phyloP scores from a whole-genome alignment of 2,888 invertebrate genomes.

The Merodon equestris region DNA sequence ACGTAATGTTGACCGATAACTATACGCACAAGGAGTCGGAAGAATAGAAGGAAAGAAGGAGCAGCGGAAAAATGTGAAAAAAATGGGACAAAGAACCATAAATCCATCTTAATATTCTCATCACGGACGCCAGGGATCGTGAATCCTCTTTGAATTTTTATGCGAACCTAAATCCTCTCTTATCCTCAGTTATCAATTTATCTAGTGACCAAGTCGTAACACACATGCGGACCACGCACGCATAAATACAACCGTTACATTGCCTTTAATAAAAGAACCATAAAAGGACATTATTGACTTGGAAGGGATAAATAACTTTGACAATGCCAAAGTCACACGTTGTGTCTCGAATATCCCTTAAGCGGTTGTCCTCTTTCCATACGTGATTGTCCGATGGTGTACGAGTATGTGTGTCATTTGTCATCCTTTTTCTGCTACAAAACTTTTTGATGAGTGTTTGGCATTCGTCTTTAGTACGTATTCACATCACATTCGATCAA shows the following conservation, averaged over 20 bases:
- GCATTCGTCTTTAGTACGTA: conserved; percentile 9
- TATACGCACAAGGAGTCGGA: background rate
- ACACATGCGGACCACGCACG: conserved; percentile 49
- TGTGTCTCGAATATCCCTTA: conserved; percentile 12
- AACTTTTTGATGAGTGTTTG: conserved; percentile 47
- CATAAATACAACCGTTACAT: conserved; percentile 57
- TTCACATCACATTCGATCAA: conserved; percentile 56
- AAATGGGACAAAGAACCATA: too few relatives aligned
- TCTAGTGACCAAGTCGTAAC: conserved; percentile 60
- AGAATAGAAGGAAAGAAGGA: conserved; percentile 1
- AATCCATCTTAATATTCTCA: conserved; percentile 50
- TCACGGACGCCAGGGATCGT: conserved; percentile 47
- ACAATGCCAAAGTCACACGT: conserved; percentile 53
- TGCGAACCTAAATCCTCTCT: conserved; percentile 56
- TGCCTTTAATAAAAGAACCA: conserved; percentile 64
- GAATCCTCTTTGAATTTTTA: conserved; percentile 55
- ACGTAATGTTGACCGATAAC: conserved; percentile 13
- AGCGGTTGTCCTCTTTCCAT: background rate
- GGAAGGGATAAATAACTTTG: conserved; percentile 59
- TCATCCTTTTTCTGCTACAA: background rate
- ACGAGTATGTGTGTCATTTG: too few relatives aligned
- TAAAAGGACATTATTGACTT: conserved; percentile 65
- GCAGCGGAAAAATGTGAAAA: background rate
- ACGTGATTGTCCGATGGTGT: background rate
- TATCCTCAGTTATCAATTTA: conserved; percentile 66